Conservation (phyloP, 2,797 vertebrate genomes). For the Bryconaethiops microstoma region DNA sequence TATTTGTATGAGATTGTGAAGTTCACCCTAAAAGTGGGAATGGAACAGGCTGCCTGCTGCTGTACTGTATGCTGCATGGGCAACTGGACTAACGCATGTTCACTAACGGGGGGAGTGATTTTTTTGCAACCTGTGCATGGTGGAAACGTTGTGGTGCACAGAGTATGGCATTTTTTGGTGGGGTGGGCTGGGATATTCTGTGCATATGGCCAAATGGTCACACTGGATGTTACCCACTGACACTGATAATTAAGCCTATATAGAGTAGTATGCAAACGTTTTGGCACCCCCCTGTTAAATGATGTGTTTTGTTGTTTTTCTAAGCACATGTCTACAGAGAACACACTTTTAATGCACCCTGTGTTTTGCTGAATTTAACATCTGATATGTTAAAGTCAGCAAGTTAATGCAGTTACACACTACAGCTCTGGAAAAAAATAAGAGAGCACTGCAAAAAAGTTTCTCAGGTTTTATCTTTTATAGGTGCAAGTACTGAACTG, state of each 20-base stretch:
- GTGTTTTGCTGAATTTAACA: not conserved
- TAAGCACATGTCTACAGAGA: too few relatives aligned
- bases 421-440: too few relatives aligned
- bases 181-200: not conserved
- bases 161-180: conserved; percentile 60
- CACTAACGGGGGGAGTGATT: conserved; percentile 61
- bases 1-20: conserved; percentile 71
- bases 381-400: too few relatives aligned
- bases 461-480: too few relatives aligned
- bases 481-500: too few relatives aligned
- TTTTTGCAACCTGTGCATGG: conserved; percentile 67
- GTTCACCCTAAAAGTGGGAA: conserved; percentile 67
- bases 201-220: not conserved
- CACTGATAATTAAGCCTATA: not conserved
- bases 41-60: conserved; percentile 69
- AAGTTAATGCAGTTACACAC: too few relatives aligned
- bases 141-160: conserved; percentile 63
- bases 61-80: conserved; percentile 81
- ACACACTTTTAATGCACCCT: too few relatives aligned
- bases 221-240: not conserved
- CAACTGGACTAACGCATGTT: conserved; percentile 78
- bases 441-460: too few relatives aligned
- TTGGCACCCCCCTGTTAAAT: not conserved
- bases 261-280: not conserved
- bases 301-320: not conserved